Percentiles rank a stretch among this genome's conserved stretches.
phyloP scores from a whole-genome alignment of 2,113 vertebrate genomes.

The Oryctolagus cuniculus region mOryCun1.1 NC_091449.1:65962001-65962500 shows the following conservation, averaged over 20 bases:
- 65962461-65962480: background rate
- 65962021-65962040: too few species aligned
- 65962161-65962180: constrained; percentile 58
- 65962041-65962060: background rate
- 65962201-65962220: constrained; percentile 13
- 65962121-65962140: background rate
- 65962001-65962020: background rate
- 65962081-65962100: background rate
- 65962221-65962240: background rate
- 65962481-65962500: background rate
- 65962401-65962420: constrained; percentile 55
- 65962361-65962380: constrained; percentile 42
- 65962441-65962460: background rate
- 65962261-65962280: constrained; percentile 17
- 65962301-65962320: constrained; percentile 65
- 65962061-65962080: background rate
- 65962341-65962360: constrained; percentile 31
- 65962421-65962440: background rate
- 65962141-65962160: background rate
- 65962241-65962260: background rate
- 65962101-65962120: background rate
- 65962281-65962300: constrained; percentile 56
- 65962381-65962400: constrained; percentile 43
- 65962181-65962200: constrained; percentile 62
- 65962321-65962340: background rate